Base-by-base conservation (phyloP, 1,140 invertebrate species). In the Amphibalanus amphitrite region DNA sequence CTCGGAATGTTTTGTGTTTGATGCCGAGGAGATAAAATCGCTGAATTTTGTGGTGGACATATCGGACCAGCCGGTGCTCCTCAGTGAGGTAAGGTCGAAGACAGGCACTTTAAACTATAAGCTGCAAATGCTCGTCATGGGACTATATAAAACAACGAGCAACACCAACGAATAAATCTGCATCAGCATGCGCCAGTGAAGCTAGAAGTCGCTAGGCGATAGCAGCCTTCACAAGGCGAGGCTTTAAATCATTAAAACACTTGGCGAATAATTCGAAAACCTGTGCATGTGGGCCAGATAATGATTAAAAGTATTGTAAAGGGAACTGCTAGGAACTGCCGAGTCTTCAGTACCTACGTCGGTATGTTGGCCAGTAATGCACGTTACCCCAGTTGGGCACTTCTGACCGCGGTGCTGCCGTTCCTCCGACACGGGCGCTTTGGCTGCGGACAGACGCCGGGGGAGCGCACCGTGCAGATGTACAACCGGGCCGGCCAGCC, bases 21-120 rank as follows among this genome's bases (percentile, higher is more conserved):
- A 80, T 71, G 74, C 80, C 30, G 80, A 81, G 47, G 81, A 82
- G 72, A 73, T 82, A 3, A 79, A 79, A 69, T 77, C 77, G 33
- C 74, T 80, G 25, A 77, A 80, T 71, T 82, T 81, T 77, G 80
- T 78, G 13, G 77, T 82, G 64, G 80, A 82, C 70, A 80, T 82
- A 67, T 70, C 78, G 28, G 78, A 77, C 33, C 77, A 78, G 64
- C 81, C 81, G 0, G 76, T 81, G 69, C 71, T 78, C 47, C 75
- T 76, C 29, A 73, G 75, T 65, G 74, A 79, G 77, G 80, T 82
- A 77, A 75, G 72, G n/a, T n/a, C n/a, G n/a, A n/a, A n/a, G n/a
- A n/a, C n/a, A 40, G 20, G 23, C 33, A 8, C 69, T 20, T 71
- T 29, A 65, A 30, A 73, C 29, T 25, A 28, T 20, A 8, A 8